These are phyloP conservation scores for Aspiorhynchus laticeps DNA, from an alignment of 2,113 vertebrate species.

Conservation along the genomic window DNA sequence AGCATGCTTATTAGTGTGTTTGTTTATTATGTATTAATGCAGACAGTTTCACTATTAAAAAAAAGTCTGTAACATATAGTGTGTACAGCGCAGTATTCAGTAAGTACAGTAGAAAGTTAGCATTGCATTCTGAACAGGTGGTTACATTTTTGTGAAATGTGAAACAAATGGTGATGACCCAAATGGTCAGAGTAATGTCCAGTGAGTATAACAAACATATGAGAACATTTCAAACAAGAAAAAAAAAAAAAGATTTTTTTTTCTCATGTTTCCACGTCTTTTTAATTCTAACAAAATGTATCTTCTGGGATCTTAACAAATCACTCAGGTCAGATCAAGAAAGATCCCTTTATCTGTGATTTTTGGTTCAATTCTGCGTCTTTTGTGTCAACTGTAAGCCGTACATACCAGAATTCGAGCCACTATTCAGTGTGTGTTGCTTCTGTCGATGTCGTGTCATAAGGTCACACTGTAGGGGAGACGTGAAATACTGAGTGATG, in stretches of 20 bases:
- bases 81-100: neutral
- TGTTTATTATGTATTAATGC: neutral
- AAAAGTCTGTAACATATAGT: neutral
- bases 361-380: neutral
- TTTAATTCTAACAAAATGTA: neutral
- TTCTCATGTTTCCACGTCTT: neutral
- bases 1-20: neutral
- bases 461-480: slow-evolving; percentile 41
- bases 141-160: neutral
- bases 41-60: neutral
- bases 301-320: neutral
- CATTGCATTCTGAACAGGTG: neutral
- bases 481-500: slow-evolving; percentile 54
- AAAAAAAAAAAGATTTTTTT: too few species aligned
- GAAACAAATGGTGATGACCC: neutral
- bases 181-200: neutral
- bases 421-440: slow-evolving; percentile 21
- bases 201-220: neutral
- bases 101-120: neutral
- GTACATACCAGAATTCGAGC: neutral
- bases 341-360: neutral
- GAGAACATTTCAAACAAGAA: neutral
- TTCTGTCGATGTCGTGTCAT: slow-evolving; percentile 37
- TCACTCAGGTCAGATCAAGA: neutral
- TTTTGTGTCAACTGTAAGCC: neutral